These are phyloP conservation scores for Punctoribates punctum DNA, from an alignment of 2,888 invertebrate species.

Conservation along the genomic window DNA sequence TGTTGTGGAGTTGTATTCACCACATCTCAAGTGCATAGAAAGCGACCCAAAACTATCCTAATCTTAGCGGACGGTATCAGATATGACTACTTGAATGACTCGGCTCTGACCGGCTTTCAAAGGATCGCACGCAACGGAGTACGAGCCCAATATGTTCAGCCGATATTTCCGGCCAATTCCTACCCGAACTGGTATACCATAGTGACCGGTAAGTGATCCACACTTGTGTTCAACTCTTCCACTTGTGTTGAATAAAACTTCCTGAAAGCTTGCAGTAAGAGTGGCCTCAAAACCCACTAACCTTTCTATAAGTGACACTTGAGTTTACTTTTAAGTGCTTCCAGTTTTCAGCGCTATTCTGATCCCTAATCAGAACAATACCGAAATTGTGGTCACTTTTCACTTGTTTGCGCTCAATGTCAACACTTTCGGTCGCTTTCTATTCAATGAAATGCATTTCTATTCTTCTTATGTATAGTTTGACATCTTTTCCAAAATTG, in stretches of 20 bases:
- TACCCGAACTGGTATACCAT: constrained; percentile 48
- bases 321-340: background rate
- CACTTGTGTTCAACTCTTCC: background rate
- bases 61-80: constrained; percentile 43
- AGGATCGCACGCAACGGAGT: constrained; percentile 47
- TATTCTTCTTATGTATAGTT: too few species aligned
- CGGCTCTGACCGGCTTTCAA: constrained; percentile 43
- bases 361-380: background rate
- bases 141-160: constrained; percentile 46
- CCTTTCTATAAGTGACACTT: constrained; percentile 12
- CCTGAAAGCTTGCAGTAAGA: constrained; percentile 6
- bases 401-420: too few species aligned
- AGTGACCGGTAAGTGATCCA: constrained; percentile 40
- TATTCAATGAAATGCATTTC: too few species aligned
- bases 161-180: constrained; percentile 47
- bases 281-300: constrained; percentile 25
- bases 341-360: background rate
- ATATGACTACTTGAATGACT: constrained; percentile 40
- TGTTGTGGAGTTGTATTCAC: background rate
- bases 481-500: too few species aligned
- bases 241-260: constrained; percentile 5
- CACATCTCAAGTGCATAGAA: background rate
- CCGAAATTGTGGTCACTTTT: background rate
- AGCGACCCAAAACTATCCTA: background rate
- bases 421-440: too few species aligned